Base-by-base conservation (phyloP, 2,113 vertebrate species). In the Ctenodactylus gundi region DNA sequence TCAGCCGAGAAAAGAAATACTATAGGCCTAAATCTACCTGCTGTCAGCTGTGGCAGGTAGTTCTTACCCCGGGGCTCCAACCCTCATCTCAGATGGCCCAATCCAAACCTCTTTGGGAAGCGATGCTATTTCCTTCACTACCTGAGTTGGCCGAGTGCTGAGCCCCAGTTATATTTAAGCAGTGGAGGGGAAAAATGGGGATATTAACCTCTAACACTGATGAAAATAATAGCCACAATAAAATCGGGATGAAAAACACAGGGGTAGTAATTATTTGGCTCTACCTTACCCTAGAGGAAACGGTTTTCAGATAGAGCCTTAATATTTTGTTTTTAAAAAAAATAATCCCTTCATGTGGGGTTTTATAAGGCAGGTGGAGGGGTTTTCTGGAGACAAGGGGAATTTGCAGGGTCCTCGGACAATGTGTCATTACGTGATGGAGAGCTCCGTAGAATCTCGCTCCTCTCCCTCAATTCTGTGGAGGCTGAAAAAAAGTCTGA, bases 181-280 rank as follows among this genome's bases (percentile, higher is more conserved):
- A 98, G 96, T 96, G 97, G 98, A 98, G 98, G 97, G 97, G 97
- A 98, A 98, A 98, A 98, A 97, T 85, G 90, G 96, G 97, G 97
- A 97, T 98, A 98, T 98, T 98, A 98, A 98, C 98, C 98, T 98
- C 98, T 98, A 98, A 98, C 98, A 98, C 97, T 96, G 97, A 97
- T 97, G 98, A 97, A 98, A 98, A 98, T 98, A 98, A 98, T 98
- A 98, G 97, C 97, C 98, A 98, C 98, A 98, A 98, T 98, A 98
- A 98, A 98, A 97, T 36, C 15, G 27, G 97, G 97, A 93, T 96
- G 97, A 95, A 98, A 98, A 98, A 88, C 84, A 90, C 55, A 5
- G 94, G 92, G 93, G 93, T 97, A 97, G 97, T 98, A 98, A 98
- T 98, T 97, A 98, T 95, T 98, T 82, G 89, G 92, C 94, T 97